Evolutionary conservation across 2,113 vertebrate genomes (phyloP), one percentile per base, ranked within the genome.

Genomic region (Serilophus lunatus): DNA sequence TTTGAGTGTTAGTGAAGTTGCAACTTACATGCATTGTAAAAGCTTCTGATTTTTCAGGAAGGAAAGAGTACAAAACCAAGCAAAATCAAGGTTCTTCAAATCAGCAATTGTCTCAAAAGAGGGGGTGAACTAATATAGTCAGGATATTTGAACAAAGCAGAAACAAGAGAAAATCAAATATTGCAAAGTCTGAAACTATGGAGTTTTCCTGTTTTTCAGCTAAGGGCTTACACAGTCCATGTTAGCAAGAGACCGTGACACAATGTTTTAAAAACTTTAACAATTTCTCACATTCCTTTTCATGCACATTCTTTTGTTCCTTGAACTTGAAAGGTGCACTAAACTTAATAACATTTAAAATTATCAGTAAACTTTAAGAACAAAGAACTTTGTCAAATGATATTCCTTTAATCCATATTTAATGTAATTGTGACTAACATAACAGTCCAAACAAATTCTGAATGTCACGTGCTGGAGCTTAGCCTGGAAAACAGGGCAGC

Each of bases 371-470:
- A 87, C 44, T 89, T 75, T 42, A 71, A 82, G 51, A 96, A 86
- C 47, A 95, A 94, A 86, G 83, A 65, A 47, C 50, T 65, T 18
- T 51, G 68, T 93, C 65, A 84, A 76, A 96, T 44, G 7, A 29
- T 75, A 81, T 25, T 77, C 15, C 29, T 96, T 96, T 94, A 88
- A 93, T 94, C 50, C 14, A 65, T 94, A 87, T 96, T 94, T 96
- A 91, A 94, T 92, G 47, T 44, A 91, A 93, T 92, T 82, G 91
- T 88, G 47, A 86, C 54, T 88, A 83, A 79, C 36, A 74, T 92
- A 90, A 91, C 54, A 85, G n/a, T n/a, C n/a, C n/a, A n/a, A n/a
- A n/a, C n/a, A n/a, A n/a, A n/a, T n/a, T n/a, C n/a, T n/a, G n/a
- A 47, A 88, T 74, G 42, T 93, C 88, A 18, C 71, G 49, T 92